Base-by-base conservation (phyloP, 1,140 invertebrate species). In the Xylocopa sonorina region DNA sequence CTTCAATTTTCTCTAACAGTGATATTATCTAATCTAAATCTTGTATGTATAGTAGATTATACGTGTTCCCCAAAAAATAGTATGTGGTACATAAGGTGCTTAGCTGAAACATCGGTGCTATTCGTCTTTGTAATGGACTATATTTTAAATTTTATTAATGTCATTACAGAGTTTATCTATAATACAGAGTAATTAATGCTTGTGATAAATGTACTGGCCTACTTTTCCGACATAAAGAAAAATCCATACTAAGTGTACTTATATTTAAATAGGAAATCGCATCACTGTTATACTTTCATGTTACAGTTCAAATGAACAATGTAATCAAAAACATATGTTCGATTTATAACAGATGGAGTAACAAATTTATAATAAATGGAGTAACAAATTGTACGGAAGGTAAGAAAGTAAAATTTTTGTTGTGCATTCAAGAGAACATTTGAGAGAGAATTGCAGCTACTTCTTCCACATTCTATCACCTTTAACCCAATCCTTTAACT, bases 401-500 rank as follows among this genome's bases (percentile, higher is more conserved):
- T n/a, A 63, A 27, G 7, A 46, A 55, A 63, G n/a, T n/a, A n/a
- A n/a, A n/a, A n/a, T n/a, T n/a, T 32, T 10, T 14, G 16, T 46
- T 64, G 3, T 29, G 0, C 16, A 1, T n/a, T 50, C 50, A 50
- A 51, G 9, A 43, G 4, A 50, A 58, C 3, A n/a, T 50, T 32
- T 69, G 53, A 77, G 41, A 60, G 41, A 60, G 27, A 69, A 51
- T 78, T 34, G n/a, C n/a, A 55, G 29, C 27, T 55, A 34, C 16
- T 57, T 78, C 41, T 55, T 78, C 73, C 41, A 73, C 57, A 63
- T 82, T 85, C 63, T 76, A 78, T 83, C 73, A 78, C 75, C 83
- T 86, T 81, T 83, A 85, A 89, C 80, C 79, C 74, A 78, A 85
- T 88, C 73, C 72, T 75, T 81, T 84, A 86, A 88, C 80, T 72